These are phyloP conservation scores for Sebastes wilsoni DNA, from an alignment of 2,797 vertebrate genomes.

Conservation along the genomic window DNA sequence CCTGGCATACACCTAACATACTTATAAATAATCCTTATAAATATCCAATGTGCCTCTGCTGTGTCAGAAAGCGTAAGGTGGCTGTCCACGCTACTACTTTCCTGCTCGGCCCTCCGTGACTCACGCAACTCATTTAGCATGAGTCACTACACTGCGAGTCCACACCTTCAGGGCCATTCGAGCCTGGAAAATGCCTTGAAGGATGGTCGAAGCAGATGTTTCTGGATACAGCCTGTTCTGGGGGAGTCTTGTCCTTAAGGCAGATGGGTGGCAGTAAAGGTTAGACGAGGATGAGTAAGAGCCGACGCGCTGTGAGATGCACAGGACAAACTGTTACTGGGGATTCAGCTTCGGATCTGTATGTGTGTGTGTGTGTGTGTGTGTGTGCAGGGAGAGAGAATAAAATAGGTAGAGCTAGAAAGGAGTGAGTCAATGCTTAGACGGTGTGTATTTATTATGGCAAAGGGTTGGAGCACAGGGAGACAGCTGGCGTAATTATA, in stretches of 20 bases:
- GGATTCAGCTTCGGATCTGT: conserved; percentile 13
- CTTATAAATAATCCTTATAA: conserved; percentile 19
- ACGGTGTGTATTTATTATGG: conserved; percentile 33
- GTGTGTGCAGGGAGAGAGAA: conserved; percentile 5
- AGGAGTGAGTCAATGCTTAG: conserved; percentile 31
- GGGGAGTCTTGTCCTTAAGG: conserved; percentile 17
- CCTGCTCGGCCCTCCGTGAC: conserved; percentile 44
- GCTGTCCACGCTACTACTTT: neutral
- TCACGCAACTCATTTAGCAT: conserved; percentile 45
- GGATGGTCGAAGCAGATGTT: conserved; percentile 48
- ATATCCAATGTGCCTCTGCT: conserved; percentile 23
- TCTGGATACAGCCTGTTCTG: conserved; percentile 19
- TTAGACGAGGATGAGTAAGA: conserved; percentile 37
- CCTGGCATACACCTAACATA: neutral
- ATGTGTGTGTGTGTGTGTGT: conserved; percentile 9
- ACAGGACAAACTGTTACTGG: neutral
- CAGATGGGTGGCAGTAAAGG: conserved; percentile 9
- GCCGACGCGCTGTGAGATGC: neutral
- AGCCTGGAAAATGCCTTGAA: conserved; percentile 46
- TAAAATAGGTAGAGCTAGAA: neutral
- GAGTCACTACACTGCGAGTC: conserved; percentile 47
- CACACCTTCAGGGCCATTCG: conserved; percentile 42
- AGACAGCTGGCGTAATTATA: conserved; percentile 39
- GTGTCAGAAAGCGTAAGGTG: conserved; percentile 14
- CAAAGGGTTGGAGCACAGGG: neutral